Conservation (phyloP, 2,888 invertebrate species). For the Endotricha flammealis region DNA sequence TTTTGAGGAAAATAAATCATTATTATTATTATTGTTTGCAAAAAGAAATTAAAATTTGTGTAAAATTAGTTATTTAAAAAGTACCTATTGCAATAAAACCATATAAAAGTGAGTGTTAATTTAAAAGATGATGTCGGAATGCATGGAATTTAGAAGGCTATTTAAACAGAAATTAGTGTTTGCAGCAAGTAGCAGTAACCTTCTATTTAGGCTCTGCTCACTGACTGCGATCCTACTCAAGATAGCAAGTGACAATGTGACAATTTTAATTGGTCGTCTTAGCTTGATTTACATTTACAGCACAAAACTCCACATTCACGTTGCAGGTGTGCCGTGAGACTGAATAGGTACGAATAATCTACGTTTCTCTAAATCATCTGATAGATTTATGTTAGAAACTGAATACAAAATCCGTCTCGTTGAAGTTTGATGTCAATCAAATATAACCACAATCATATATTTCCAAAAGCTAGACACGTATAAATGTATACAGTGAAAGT, state of each 20-base stretch:
- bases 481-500: too few species aligned
- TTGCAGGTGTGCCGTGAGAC: constrained; percentile 28
- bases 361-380: constrained; percentile 5
- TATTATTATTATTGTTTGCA: too few species aligned
- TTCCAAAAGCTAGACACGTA: too few species aligned
- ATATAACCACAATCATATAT: background rate
- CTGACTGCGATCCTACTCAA: constrained; percentile 14
- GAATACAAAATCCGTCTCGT: background rate
- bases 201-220: background rate
- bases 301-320: constrained; percentile 24
- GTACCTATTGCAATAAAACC: too few species aligned
- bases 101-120: too few species aligned
- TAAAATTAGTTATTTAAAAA: too few species aligned
- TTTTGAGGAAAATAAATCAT: too few species aligned
- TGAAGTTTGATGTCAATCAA: background rate
- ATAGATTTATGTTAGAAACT: constrained; percentile 7
- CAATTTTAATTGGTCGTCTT: constrained; percentile 23
- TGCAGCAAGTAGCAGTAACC: background rate
- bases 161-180: constrained; percentile 3
- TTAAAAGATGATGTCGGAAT: too few species aligned
- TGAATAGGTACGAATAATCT: constrained; percentile 1
- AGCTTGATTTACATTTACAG: constrained; percentile 27
- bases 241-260: constrained; percentile 22
- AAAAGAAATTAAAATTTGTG: too few species aligned
- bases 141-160: too few species aligned